Conservation (phyloP, 2,888 invertebrate genomes). For the Augiades crinisus region DNA sequence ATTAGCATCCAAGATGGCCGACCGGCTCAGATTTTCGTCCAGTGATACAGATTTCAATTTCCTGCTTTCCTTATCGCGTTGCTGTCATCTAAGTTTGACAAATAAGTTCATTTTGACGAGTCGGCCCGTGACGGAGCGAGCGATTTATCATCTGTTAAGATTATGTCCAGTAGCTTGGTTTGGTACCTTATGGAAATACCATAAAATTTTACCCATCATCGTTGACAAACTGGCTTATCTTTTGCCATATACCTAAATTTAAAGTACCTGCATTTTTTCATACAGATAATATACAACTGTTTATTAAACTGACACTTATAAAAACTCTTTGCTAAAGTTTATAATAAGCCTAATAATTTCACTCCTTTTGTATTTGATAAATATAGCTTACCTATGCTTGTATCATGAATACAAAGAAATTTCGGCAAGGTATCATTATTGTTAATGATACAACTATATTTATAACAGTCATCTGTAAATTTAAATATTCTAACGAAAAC, state of each 20-base stretch:
- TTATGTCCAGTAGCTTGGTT: conserved; percentile 43
- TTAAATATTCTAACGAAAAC: no score
- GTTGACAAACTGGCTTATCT: conserved; percentile 13
- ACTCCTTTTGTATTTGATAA: no score
- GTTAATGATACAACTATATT: no score
- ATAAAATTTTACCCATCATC: conserved; percentile 25
- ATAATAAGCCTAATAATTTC: no score
- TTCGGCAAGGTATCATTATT: no score
- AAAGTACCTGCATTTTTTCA: not conserved
- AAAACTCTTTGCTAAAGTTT: no score
- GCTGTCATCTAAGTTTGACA: conserved; percentile 75
- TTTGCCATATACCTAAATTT: not conserved
- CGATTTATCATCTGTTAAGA: conserved; percentile 63
- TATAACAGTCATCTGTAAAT: no score
- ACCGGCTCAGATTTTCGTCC: conserved; percentile 65
- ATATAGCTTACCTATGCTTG: no score
- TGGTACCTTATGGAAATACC: conserved; percentile 20
- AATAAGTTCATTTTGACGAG: conserved; percentile 79
- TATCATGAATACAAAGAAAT: no score
- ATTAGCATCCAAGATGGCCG: conserved; percentile 73
- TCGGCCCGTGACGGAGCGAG: conserved; percentile 57
- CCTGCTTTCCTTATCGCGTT: conserved; percentile 69
- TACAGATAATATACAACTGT: not conserved
- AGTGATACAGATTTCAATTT: conserved; percentile 80
- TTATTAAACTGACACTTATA: no score